These are phyloP conservation scores for Drosophila lini DNA, from an alignment of 1,140 invertebrate species.

Conservation along the genomic window DNA sequence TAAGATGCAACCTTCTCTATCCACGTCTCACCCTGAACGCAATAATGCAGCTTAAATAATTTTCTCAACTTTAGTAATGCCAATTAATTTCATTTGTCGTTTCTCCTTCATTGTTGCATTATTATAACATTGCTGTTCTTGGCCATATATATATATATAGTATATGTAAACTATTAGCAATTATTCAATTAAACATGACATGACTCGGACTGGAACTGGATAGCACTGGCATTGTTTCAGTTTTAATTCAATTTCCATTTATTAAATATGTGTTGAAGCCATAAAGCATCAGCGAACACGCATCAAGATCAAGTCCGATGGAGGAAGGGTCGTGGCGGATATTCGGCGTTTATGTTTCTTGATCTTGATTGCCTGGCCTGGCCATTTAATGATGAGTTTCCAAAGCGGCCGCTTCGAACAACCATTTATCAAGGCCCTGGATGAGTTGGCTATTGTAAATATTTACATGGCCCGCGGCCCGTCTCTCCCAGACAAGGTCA, in stretches of 20 bases:
- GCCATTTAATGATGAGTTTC: slow-evolving; percentile 47
- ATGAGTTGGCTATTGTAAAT: slow-evolving; percentile 59
- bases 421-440: slow-evolving; percentile 45
- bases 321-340: slow-evolving; percentile 33
- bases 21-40: slow-evolving; percentile 41
- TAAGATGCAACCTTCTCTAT: slow-evolving; percentile 49
- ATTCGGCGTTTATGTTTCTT: slow-evolving; percentile 21
- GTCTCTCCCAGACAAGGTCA: slow-evolving; percentile 24
- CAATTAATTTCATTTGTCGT: slow-evolving; percentile 61
- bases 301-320: slow-evolving; percentile 30
- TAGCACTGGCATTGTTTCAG: slow-evolving; percentile 61
- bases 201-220: slow-evolving; percentile 38
- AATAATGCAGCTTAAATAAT: slow-evolving; percentile 41
- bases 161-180: slow-evolving; percentile 37
- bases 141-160: slow-evolving; percentile 15
- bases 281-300: slow-evolving; percentile 26
- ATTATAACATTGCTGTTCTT: slow-evolving; percentile 40
- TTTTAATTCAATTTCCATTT: slow-evolving; percentile 41
- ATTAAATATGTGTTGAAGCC: slow-evolving; percentile 47
- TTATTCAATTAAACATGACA: slow-evolving; percentile 56
- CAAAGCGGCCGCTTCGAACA: slow-evolving; percentile 14
- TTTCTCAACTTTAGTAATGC: slow-evolving; percentile 53
- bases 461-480: slow-evolving; percentile 49
- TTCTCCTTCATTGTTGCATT: slow-evolving; percentile 56
- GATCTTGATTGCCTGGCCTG: slow-evolving; percentile 50